Evolutionary conservation across 2,888 invertebrate species (phyloP), one percentile per base, ranked within the genome.

Genomic region (Frankliniella intonsa): DNA sequence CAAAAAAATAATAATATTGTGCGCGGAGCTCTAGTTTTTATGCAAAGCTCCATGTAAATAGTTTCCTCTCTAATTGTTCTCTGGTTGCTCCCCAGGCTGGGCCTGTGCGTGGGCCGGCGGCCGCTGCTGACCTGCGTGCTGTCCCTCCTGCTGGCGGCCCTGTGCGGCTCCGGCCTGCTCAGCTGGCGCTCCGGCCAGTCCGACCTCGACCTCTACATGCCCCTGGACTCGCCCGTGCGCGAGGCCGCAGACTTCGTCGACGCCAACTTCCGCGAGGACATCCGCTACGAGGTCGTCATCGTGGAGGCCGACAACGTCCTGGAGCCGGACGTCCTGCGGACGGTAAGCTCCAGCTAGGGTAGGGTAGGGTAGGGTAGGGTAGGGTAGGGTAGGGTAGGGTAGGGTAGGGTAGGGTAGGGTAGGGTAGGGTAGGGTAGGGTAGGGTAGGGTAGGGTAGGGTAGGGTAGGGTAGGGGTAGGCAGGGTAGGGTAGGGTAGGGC

Each of bases 201-300:
- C 84, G 86, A 87, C 22, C 85, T 88, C 8, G 86, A 87, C 81
- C 86, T 88, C 12, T 88, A 87, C 85, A 86, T 88, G 82, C 87
- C 88, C 8, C 81, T 84, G 17, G 85, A 86, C 82, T 88, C 88
- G n/a, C 84, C 86, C 25, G 85, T 88, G 19, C 85, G 87, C 2
- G 69, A 83, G 50, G 87, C 88, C 81, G 87, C 87, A 0, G 82
- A 82, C 22, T 88, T 88, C 88, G 87, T 88, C 38, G 86, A 85
- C 83, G 84, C 85, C 81, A 84, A 88, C 84, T 88, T 88, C 84
- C 86, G 85, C 50, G 87, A 88, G 82, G 87, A 88, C 84, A 84
- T 88, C 81, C 86, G 87, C 83, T 88, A 87, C 84, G 88, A 88
- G 84, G 87, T 87, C 84, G 86, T 88, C 83, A 87, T 88, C 83